Percentiles rank a stretch among this genome's conserved stretches.
These are phyloP conservation scores for Noctuana brunneofusca DNA, from an alignment of 2,888 invertebrate species.

Conservation along the genomic window DNA sequence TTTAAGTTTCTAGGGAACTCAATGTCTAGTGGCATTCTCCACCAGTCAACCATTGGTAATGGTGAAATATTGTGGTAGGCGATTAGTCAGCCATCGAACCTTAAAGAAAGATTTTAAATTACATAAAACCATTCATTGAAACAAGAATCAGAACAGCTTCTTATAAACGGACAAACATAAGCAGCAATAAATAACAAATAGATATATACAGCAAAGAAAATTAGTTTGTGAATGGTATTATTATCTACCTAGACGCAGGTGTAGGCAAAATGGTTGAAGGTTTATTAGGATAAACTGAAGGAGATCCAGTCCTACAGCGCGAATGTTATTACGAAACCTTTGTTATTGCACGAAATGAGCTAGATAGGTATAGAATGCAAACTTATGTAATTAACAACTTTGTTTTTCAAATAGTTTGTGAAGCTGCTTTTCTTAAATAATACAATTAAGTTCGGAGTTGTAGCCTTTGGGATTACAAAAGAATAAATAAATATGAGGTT, in stretches of 20 bases:
- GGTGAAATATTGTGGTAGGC: too few species aligned
- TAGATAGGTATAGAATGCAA: not conserved
- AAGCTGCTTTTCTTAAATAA: not conserved
- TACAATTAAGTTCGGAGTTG: too few species aligned
- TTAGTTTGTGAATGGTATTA: constrained; percentile 24
- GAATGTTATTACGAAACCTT: constrained; percentile 33
- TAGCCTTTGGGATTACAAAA: too few species aligned
- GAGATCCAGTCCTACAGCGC: constrained; percentile 29
- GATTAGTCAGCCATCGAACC: too few species aligned
- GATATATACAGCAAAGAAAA: constrained; percentile 12
- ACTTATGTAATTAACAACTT: constrained; percentile 1
- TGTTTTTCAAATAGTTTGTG: not conserved
- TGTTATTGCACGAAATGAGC: constrained; percentile 21
- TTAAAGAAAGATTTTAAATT: too few species aligned
- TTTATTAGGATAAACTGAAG: constrained; percentile 30
- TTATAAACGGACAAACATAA: not conserved
- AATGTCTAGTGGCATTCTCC: too few species aligned
- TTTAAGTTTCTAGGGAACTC: not conserved
- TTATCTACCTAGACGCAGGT: constrained; percentile 20
- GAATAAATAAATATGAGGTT: too few species aligned
- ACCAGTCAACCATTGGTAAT: too few species aligned
- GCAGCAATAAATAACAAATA: not conserved
- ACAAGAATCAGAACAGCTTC: not conserved
- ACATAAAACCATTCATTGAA: too few species aligned
- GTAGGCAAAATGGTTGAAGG: constrained; percentile 28